A percentile compares a stretch with the other conserved stretches of the same genome.
phyloP scores from a whole-genome alignment of 2,797 vertebrate genomes.

The Monodelphis domestica region DNA sequence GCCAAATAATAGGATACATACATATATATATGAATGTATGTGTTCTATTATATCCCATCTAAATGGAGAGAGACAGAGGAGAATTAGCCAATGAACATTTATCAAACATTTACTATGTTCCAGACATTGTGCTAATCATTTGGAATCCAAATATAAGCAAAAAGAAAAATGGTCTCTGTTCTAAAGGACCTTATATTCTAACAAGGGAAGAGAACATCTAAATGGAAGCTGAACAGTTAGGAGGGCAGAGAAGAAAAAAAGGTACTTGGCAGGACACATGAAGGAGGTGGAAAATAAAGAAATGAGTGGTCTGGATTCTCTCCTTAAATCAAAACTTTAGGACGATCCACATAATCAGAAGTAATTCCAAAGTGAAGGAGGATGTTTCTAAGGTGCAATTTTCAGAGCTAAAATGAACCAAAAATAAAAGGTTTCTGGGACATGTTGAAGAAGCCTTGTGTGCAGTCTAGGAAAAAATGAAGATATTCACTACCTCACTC shows the following conservation, averaged over 20 bases:
- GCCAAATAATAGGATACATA: neutral
- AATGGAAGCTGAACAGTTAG: neutral
- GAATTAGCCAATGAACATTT: neutral
- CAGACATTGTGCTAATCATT: neutral
- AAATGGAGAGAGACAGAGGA: neutral
- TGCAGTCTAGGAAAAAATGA: neutral
- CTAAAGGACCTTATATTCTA: neutral
- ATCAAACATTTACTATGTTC: neutral
- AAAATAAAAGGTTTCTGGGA: neutral
- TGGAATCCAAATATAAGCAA: neutral
- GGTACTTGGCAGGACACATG: neutral
- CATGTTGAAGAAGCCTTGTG: neutral
- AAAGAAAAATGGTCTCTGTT: neutral
- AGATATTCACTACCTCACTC: neutral
- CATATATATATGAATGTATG: neutral
- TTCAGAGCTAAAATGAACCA: neutral
- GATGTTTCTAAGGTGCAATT: neutral
- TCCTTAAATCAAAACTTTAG: neutral
- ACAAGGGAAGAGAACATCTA: neutral
- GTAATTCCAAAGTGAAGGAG: neutral
- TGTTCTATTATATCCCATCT: too few species aligned
- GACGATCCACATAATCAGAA: neutral
- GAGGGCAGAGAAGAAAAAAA: neutral
- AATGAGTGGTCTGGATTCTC: neutral
- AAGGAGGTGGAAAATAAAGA: neutral